Percentiles rank a stretch among this genome's conserved stretches.
Conservation (phyloP, 2,113 vertebrate genomes). For the Pleuronectes platessa region DNA sequence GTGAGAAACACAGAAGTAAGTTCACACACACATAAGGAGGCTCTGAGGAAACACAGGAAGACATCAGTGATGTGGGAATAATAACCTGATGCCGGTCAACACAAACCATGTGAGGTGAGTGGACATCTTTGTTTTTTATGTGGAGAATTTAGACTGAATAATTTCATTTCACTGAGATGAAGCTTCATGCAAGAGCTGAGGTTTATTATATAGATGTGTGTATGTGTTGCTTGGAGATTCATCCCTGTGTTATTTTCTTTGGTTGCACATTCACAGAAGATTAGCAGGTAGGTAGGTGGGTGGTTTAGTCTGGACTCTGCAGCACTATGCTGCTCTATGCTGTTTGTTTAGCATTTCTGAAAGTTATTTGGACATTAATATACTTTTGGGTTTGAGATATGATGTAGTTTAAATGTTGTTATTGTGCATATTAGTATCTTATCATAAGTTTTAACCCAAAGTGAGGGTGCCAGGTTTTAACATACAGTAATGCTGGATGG, state of each 20-base stretch:
- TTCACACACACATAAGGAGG: slow-evolving; percentile 17
- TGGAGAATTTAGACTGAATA: neutral
- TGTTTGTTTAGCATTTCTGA: neutral
- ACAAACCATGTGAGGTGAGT: slow-evolving; percentile 65
- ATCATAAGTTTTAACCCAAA: neutral
- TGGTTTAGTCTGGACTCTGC: neutral
- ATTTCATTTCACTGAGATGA: neutral
- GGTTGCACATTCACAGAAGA: slow-evolving; percentile 53
- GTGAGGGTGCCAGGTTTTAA: neutral
- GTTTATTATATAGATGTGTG: neutral
- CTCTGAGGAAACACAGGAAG: slow-evolving; percentile 28
- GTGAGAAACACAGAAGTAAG: slow-evolving; percentile 1
- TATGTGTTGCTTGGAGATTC: slow-evolving; percentile 21
- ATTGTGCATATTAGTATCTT: neutral
- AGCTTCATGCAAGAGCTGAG: neutral
- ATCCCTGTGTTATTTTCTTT: slow-evolving; percentile 16
- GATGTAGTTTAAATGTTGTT: neutral
- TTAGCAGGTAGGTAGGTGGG: neutral
- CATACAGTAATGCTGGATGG: neutral
- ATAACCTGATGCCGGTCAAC: neutral
- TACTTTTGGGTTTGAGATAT: neutral
- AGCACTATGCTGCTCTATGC: neutral
- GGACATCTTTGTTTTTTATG: neutral
- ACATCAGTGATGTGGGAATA: neutral
- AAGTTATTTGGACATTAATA: neutral